Conservation (phyloP, 2,113 vertebrate species). For the Orientallactaga bullata region DNA sequence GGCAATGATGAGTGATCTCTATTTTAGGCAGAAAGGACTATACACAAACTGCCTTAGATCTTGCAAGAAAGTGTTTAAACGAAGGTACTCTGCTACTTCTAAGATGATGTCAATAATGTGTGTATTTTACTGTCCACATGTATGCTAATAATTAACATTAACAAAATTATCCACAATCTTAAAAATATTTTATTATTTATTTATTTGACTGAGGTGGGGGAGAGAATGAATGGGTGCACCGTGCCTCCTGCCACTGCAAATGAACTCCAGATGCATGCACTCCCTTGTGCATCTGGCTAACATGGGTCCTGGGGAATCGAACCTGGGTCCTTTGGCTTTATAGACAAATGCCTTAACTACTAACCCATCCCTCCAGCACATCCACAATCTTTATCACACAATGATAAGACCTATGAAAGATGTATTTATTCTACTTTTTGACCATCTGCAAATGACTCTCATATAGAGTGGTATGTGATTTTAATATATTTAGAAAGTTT, state of each 20-base stretch:
- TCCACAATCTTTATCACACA: constrained; percentile 34
- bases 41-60: neutral
- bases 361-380: too few relatives aligned
- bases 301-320: too few relatives aligned
- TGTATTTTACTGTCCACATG: neutral
- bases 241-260: too few relatives aligned
- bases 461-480: neutral
- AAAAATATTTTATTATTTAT: too few relatives aligned
- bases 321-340: too few relatives aligned
- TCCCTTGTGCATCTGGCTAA: too few relatives aligned
- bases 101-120: neutral
- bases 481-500: neutral
- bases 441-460: neutral
- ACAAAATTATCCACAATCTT: constrained; percentile 31
- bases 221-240: too few relatives aligned
- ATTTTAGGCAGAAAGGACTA: neutral
- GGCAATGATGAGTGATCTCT: neutral
- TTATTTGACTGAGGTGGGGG: too few relatives aligned
- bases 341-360: too few relatives aligned
- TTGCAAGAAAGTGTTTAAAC: neutral
- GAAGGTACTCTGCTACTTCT: neutral
- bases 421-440: neutral
- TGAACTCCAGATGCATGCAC: too few relatives aligned
- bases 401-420: neutral
- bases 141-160: neutral